These are phyloP conservation scores for Acrocephalus scirpaceus DNA, from an alignment of 2,797 vertebrate species.

Conservation along the genomic window DNA sequence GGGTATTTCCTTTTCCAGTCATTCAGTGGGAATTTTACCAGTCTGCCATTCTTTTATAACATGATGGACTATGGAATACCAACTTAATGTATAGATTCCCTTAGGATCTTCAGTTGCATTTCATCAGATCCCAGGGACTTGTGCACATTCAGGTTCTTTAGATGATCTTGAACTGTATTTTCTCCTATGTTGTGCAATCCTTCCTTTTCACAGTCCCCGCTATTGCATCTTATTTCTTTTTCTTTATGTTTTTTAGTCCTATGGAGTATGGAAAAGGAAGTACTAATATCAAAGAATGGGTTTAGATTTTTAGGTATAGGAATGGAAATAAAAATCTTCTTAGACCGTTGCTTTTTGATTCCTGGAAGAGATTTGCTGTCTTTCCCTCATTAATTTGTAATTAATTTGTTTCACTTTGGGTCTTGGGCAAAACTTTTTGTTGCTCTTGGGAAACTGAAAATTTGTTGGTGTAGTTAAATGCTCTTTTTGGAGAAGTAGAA, in stretches of 20 bases:
- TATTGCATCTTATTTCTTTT: background rate
- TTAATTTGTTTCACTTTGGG: background rate
- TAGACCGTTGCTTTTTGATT: background rate
- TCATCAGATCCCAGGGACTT: background rate
- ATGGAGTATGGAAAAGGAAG: background rate
- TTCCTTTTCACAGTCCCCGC: background rate
- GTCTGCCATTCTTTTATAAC: background rate
- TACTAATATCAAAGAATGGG: background rate
- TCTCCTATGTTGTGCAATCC: accelerated
- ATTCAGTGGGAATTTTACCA: background rate
- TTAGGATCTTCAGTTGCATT: background rate
- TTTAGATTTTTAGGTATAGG: background rate
- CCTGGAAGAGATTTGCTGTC: background rate
- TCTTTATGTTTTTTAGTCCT: background rate
- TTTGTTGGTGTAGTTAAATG: background rate
- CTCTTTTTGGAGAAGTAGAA: background rate
- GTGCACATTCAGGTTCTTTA: background rate
- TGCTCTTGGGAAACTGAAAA: background rate
- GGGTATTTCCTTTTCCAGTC: background rate
- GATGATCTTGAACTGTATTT: background rate
- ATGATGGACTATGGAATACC: background rate
- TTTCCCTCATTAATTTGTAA: background rate
- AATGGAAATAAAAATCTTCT: background rate
- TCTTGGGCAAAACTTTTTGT: background rate
- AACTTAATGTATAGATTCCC: background rate